A percentile compares a stretch with the other conserved stretches of the same genome.
Conservation (phyloP, 2,797 vertebrate species). For the Sternarchorhynchus goeldii region DNA sequence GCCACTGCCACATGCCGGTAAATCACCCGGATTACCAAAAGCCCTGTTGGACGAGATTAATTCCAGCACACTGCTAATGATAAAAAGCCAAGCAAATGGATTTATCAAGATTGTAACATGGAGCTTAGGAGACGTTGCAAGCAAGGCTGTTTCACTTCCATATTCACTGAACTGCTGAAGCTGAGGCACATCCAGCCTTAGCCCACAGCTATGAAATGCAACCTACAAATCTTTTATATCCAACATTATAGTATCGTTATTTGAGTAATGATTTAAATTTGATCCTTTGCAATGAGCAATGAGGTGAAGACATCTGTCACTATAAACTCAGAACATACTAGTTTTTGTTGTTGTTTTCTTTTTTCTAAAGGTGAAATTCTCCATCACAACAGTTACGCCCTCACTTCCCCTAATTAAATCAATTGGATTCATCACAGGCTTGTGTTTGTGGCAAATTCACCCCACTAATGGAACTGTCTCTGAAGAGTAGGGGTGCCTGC, state of each 20-base stretch:
- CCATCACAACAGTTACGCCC: background rate
- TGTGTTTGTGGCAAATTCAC: conserved; percentile 26
- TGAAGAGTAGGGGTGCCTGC: conserved; percentile 34
- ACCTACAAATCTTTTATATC: background rate
- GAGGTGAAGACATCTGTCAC: conserved; percentile 17
- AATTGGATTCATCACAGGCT: conserved; percentile 46
- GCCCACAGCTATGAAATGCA: too few relatives aligned
- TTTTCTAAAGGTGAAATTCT: conserved; percentile 34
- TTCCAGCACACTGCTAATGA: conserved; percentile 24
- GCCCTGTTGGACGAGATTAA: conserved; percentile 9
- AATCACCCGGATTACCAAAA: conserved; percentile 31
- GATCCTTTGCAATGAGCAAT: conserved; percentile 20
- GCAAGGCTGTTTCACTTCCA: too few relatives aligned
- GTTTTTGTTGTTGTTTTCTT: background rate
- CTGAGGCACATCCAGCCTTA: too few relatives aligned
- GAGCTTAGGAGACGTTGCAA: too few relatives aligned
- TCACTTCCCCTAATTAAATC: conserved; percentile 47
- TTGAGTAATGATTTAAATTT: background rate
- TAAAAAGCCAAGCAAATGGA: conserved; percentile 33
- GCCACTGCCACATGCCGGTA: conserved; percentile 9
- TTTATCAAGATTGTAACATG: conserved; percentile 17
- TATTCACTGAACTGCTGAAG: too few relatives aligned
- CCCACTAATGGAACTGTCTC: conserved; percentile 40
- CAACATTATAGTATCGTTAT: background rate
- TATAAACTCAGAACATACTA: conserved; percentile 11